These are phyloP conservation scores for Oscheius sp. DNA, from an alignment of 2,888 invertebrate species.

Conservation along the genomic window DNA sequence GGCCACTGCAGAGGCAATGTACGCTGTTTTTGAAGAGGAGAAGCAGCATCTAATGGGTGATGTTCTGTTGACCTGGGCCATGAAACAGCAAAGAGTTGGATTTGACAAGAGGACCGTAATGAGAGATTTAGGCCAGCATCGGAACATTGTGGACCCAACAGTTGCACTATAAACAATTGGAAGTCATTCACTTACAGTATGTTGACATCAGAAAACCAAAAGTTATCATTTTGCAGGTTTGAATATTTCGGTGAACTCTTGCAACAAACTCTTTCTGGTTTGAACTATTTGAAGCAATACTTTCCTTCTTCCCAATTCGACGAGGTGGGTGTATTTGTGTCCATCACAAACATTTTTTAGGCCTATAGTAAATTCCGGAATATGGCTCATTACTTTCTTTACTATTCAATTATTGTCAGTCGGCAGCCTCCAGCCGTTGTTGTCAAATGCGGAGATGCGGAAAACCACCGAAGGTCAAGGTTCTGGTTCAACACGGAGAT, in stretches of 20 bases:
- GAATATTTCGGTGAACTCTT: constrained; percentile 72
- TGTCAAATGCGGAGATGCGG: constrained; percentile 73
- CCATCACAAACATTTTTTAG: constrained; percentile 14
- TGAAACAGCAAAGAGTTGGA: constrained; percentile 67
- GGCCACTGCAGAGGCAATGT: constrained; percentile 52
- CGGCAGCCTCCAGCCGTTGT: constrained; percentile 72
- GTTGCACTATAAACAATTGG: constrained; percentile 67
- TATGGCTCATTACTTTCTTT: constrained; percentile 71
- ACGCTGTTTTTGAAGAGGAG: constrained; percentile 67
- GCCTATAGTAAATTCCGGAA: constrained; percentile 58
- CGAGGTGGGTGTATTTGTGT: constrained; percentile 45
- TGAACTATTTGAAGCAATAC: constrained; percentile 65
- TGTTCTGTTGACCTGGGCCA: constrained; percentile 70
- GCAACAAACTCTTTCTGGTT: constrained; percentile 71
- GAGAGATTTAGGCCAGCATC: constrained; percentile 55
- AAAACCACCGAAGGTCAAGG: constrained; percentile 70
- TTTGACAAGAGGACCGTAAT: neutral
- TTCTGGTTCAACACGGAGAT: constrained; percentile 73
- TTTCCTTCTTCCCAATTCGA: constrained; percentile 69
- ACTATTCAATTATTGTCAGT: constrained; percentile 72
- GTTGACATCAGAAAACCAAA: neutral
- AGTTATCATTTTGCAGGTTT: constrained; percentile 52
- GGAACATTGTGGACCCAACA: constrained; percentile 71
- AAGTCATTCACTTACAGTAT: constrained; percentile 67
- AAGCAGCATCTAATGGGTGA: constrained; percentile 72